Evolutionary conservation across 2,113 vertebrate genomes (phyloP).

Genomic region (Salvator merianae): DNA sequence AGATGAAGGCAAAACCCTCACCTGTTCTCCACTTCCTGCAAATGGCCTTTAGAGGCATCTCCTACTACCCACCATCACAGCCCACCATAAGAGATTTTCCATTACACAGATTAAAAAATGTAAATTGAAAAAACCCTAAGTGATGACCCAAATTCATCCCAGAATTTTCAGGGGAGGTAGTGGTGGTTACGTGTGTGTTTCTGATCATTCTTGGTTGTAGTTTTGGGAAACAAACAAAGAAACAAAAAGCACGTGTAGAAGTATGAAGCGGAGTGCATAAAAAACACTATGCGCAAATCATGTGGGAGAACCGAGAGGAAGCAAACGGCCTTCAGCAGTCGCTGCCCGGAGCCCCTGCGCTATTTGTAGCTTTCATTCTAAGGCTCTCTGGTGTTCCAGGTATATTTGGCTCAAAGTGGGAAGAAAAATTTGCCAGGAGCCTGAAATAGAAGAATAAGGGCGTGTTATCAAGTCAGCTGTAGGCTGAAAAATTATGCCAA

Average conservation of each 20-base stretch:
- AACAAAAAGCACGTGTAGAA: background rate
- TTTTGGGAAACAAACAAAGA: no score
- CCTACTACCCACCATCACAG: background rate
- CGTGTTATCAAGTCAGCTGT: constrained; percentile 39
- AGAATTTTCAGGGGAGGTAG: background rate
- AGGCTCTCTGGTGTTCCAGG: constrained; percentile 16
- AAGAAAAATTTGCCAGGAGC: constrained; percentile 64
- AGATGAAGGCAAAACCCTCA: no score
- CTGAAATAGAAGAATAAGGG: constrained; percentile 71
- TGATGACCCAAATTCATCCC: background rate
- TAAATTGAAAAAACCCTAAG: background rate
- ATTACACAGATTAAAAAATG: background rate
- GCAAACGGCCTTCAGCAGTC: constrained; percentile 1
- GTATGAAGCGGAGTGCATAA: background rate
- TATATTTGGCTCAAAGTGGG: constrained; percentile 73
- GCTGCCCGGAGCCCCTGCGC: background rate
- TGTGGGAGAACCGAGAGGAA: background rate
- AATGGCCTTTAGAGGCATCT: no score
- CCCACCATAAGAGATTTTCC: background rate
- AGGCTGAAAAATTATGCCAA: constrained; percentile 23
- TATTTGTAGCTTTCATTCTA: constrained; percentile 44
- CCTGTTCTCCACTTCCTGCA: no score
- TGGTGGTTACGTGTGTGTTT: no score
- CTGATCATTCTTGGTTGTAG: background rate
- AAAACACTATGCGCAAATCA: background rate